Evolutionary conservation across 2,797 vertebrate genomes (phyloP), one percentile per base, ranked within the genome.

Genomic region (Rhinella marina): DNA sequence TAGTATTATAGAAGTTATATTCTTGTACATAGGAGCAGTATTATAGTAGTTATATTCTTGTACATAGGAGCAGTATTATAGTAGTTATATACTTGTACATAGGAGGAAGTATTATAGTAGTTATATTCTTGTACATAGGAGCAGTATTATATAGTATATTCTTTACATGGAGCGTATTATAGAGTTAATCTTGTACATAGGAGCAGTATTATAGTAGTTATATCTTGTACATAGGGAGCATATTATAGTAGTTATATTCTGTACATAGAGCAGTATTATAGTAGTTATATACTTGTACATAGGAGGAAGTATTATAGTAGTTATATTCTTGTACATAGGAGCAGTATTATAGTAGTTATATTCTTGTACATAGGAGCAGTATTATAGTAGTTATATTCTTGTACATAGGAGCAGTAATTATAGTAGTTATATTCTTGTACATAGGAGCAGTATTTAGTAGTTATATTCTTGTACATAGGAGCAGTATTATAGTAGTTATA

Each of bases 381-480:
- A 62, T 62, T 62, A 62, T 62, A 62, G 61, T 62, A 23, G 61
- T 62, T 62, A 62, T 62, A n/a, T 62, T 62, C 61, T 62, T 62
- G 61, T 62, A n/a, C 12, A 62, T 62, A 62, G 61, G 61, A 2
- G 61, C 21, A 62, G 61, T 62, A 56, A 61, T 62, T 62, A 62
- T 62, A 62, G 61, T 62, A 62, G 61, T 62, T 62, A 62, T 62
- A 62, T 62, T 62, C 59, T 62, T 62, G 59, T 62, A 62, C 11
- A 62, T 62, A 62, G 19, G 59, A 62, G 59, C 21, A 62, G 59
- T 62, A 23, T 62, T 62, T 62, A 62, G 59, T 62, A 62, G 59
- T 62, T 62, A 62, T 62, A 21, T 62, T 62, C 59, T 62, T 21
- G 59, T 62, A 62, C 11, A 62, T 62, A 62, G 59, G 59, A 12